Percentiles rank a stretch among this genome's conserved stretches.
These are phyloP conservation scores for Seriola aureovittata DNA, from an alignment of 2,113 vertebrate species.

Conservation along the genomic window DNA sequence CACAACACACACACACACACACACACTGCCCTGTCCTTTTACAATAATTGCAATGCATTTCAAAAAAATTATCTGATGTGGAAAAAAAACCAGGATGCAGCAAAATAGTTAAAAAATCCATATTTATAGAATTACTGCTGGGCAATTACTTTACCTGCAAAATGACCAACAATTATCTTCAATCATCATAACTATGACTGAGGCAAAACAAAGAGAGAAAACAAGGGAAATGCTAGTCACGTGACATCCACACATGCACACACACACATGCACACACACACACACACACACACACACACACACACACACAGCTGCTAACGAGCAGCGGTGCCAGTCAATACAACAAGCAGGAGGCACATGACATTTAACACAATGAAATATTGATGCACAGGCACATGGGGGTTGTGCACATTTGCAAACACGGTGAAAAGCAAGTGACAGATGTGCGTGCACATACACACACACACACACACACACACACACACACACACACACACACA, in stretches of 20 bases:
- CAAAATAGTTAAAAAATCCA: conserved; percentile 67
- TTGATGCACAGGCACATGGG: conserved; percentile 74
- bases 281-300: conserved; percentile 37
- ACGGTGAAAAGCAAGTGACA: conserved; percentile 24
- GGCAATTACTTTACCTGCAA: conserved; percentile 63
- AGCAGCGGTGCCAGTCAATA: conserved; percentile 72
- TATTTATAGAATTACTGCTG: conserved; percentile 72
- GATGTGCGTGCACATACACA: neutral
- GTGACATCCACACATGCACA: conserved; percentile 27
- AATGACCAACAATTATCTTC: conserved; percentile 72
- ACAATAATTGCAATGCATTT: conserved; percentile 77
- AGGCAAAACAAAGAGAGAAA: conserved; percentile 65
- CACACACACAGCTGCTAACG: conserved; percentile 52
- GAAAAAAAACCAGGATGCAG: conserved; percentile 42
- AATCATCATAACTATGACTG: conserved; percentile 59
- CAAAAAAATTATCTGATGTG: conserved; percentile 52
- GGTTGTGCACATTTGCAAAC: conserved; percentile 62
- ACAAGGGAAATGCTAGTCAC: conserved; percentile 47
- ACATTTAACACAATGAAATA: conserved; percentile 85
- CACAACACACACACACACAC: conserved; percentile 27
- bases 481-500: neutral
- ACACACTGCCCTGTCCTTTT: conserved; percentile 61
- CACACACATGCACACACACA: neutral
- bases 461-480: neutral
- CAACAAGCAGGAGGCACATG: conserved; percentile 77